Evolutionary conservation across 2,113 vertebrate genomes (phyloP).

Genomic region (Tachuris rubrigastra): DNA sequence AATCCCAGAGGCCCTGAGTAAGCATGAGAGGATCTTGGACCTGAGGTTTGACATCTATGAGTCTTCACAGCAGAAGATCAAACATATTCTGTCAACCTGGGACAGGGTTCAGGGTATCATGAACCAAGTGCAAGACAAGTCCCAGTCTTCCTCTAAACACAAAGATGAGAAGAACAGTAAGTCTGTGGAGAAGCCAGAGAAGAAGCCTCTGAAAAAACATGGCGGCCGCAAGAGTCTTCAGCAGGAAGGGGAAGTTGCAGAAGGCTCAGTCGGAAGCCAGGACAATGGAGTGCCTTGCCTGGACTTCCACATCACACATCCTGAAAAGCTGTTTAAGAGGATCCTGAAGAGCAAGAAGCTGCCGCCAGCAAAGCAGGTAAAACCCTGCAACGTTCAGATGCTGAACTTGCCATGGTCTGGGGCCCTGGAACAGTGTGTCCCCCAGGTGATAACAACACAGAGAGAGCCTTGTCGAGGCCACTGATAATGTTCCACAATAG

Average conservation of each 20-base stretch:
- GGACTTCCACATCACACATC: conserved; percentile 62
- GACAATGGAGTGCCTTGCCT: conserved; percentile 73
- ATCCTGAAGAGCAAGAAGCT: conserved; percentile 69
- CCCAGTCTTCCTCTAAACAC: background rate
- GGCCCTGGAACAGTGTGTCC: background rate
- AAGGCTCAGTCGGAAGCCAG: background rate
- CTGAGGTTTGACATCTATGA: conserved; percentile 79
- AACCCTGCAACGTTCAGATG: background rate
- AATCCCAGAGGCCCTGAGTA: background rate
- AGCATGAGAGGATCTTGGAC: conserved; percentile 63
- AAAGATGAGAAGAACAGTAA: background rate
- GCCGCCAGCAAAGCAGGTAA: conserved; percentile 78
- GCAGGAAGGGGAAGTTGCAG: background rate
- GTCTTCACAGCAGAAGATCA: conserved; percentile 64
- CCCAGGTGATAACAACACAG: background rate
- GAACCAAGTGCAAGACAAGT: background rate
- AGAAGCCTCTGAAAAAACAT: conserved; percentile 51
- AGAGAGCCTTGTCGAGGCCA: background rate
- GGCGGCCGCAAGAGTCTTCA: background rate
- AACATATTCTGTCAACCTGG: conserved; percentile 77
- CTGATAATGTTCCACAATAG: background rate
- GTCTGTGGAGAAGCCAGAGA: conserved; percentile 58
- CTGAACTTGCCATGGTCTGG: background rate
- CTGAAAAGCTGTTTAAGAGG: background rate
- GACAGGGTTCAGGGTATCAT: conserved; percentile 73